Conservation (phyloP, 2,797 vertebrate genomes). For the Poliocrania exsul region DNA sequence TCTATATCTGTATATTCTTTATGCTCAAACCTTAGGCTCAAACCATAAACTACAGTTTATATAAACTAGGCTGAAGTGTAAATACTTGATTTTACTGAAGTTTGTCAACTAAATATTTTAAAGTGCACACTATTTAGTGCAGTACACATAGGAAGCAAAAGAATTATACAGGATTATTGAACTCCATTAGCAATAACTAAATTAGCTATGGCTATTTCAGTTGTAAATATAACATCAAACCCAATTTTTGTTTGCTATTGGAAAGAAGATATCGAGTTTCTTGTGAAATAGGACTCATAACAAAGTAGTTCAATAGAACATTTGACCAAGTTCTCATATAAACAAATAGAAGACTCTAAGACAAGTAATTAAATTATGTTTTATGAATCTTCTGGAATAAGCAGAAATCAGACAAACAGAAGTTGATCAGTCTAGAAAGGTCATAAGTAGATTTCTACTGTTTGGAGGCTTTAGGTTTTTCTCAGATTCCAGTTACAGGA, state of each 20-base stretch:
- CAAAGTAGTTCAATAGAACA: conserved; percentile 19
- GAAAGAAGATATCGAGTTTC: conserved; percentile 29
- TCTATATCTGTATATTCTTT: background rate
- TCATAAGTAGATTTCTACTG: background rate
- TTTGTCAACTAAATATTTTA: background rate
- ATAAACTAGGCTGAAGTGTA: background rate
- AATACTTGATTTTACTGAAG: background rate
- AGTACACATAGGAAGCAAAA: background rate
- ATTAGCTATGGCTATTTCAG: conserved; percentile 7
- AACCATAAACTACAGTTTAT: background rate
- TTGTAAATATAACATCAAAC: conserved; percentile 9
- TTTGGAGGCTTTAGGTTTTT: background rate
- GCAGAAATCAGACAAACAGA: background rate
- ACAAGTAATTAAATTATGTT: background rate
- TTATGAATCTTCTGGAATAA: conserved; percentile 31
- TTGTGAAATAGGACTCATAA: conserved; percentile 26
- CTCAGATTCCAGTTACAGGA: background rate
- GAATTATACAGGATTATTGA: conserved; percentile 26
- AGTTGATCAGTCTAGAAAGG: background rate
- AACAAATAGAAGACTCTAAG: background rate
- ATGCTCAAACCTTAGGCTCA: background rate
- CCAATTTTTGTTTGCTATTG: background rate
- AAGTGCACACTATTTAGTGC: background rate
- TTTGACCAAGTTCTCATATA: conserved; percentile 9
- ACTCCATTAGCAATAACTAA: conserved; percentile 10